Evolutionary conservation across 2,797 vertebrate species (phyloP).

Genomic region (Pseudochirops corinnae): DNA sequence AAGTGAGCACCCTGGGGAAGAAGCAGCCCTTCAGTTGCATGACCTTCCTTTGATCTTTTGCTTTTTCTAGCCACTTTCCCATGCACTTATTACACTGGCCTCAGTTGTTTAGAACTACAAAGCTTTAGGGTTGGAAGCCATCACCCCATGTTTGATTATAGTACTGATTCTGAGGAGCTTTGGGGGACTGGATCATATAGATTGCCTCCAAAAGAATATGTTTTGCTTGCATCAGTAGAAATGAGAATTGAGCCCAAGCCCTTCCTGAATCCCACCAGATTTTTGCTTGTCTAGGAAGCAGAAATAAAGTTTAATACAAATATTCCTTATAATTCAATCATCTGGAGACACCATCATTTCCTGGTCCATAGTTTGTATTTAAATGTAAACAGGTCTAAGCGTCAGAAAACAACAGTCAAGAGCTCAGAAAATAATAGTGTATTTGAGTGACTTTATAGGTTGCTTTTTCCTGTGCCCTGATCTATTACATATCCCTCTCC

Average conservation of each 20-base stretch:
- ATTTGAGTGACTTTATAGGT: neutral
- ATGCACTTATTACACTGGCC: slow-evolving; percentile 78
- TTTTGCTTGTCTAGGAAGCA: slow-evolving; percentile 46
- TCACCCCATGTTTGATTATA: slow-evolving; percentile 60
- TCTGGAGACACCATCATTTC: slow-evolving; percentile 11
- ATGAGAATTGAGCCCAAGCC: neutral
- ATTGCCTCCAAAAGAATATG: slow-evolving; percentile 27
- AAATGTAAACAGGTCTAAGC: slow-evolving; percentile 4
- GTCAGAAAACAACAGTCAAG: neutral
- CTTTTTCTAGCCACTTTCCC: slow-evolving; percentile 84
- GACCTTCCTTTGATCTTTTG: slow-evolving; percentile 85
- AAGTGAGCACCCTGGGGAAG: slow-evolving; percentile 76
- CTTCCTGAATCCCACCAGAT: neutral
- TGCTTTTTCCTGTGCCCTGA: neutral
- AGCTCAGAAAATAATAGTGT: neutral
- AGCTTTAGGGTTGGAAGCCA: slow-evolving; percentile 73
- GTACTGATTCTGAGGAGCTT: slow-evolving; percentile 69
- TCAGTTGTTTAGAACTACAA: slow-evolving; percentile 79
- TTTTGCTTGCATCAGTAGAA: neutral
- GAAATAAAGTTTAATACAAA: slow-evolving; percentile 21
- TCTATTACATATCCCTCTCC: neutral
- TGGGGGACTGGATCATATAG: neutral
- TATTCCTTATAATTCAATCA: slow-evolving; percentile 7
- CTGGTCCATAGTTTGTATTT: neutral
- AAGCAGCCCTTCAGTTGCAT: slow-evolving; percentile 67